Conservation (phyloP, 2,113 vertebrate genomes). For the Collichthys lucidus region DNA sequence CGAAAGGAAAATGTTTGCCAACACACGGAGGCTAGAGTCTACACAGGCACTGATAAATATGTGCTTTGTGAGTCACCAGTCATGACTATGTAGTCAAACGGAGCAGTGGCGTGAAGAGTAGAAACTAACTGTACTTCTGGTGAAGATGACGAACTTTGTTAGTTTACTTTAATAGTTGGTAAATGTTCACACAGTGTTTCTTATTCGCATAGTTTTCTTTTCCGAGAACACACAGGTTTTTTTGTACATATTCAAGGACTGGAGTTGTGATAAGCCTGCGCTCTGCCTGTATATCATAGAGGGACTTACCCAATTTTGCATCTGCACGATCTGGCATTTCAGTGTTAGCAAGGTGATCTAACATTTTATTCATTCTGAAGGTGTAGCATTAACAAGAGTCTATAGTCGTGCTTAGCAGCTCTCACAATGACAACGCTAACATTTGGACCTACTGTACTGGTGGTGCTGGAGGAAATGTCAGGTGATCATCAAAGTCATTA, state of each 20-base stretch:
- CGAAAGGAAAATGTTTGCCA: constrained; percentile 52
- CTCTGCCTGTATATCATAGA: constrained; percentile 8
- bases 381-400: neutral
- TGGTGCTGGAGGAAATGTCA: no score
- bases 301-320: neutral
- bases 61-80: constrained; percentile 50
- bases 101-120: neutral
- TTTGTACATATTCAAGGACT: constrained; percentile 12
- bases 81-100: constrained; percentile 31
- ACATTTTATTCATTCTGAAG: neutral
- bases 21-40: constrained; percentile 6
- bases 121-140: neutral
- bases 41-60: constrained; percentile 44
- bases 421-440: neutral
- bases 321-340: constrained; percentile 7
- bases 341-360: neutral
- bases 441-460: neutral
- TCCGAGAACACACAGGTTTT: constrained; percentile 30
- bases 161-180: constrained; percentile 15
- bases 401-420: neutral
- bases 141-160: constrained; percentile 24
- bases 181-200: neutral
- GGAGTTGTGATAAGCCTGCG: constrained; percentile 39
- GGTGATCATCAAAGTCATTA: no score
- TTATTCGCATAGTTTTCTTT: constrained; percentile 2